Evolutionary conservation across 2,888 invertebrate species (phyloP), one percentile per base, ranked within the genome.

Genomic region (Eugnorisma glareosa): DNA sequence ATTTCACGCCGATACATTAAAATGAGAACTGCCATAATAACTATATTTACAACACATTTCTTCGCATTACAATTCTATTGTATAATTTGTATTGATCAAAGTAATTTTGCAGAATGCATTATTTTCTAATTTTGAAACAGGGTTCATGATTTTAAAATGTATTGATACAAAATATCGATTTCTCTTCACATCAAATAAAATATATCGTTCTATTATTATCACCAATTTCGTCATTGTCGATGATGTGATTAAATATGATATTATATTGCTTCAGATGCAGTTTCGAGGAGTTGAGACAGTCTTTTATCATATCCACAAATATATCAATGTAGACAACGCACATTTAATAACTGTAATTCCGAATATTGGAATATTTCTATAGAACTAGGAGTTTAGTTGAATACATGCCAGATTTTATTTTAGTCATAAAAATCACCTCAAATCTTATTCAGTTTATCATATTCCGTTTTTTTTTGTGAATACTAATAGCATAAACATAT

Each of bases 111-210:
- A 40, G 15, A 64, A 24, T 51, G 21, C 18, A 35, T 21, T 31
- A 7, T 21, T 63, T 74, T 54, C 3, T 24, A 37, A 54, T 28
- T 73, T 35, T 61, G 40, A 70, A 66, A 67, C 35, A 37, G 48
- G 48, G 70, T 64, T 54, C 69, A 77, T 68, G 70, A 85, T 82
- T 85, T 73, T 77, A 69, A 81, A 83, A 76, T 54, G 57, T 51
- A 69, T 69, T 68, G 61, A 57, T 75, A 82, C 69, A 73, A 85
- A 66, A 78, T 83, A 77, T 31, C n/a, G 45, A 82, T 82, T 73
- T 70, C 57, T 35, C n/a, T 45, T 10, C 43, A 37, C 37, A 43
- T 67, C 24, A 70, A 70, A 31, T 67, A 73, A 74, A 73, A 63
- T 69, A 71, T 51, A 37, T 37, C 10, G 40, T 70, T 82, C 31